These are phyloP conservation scores for Lithophane ornitopus DNA, from an alignment of 2,888 invertebrate species.

Conservation along the genomic window DNA sequence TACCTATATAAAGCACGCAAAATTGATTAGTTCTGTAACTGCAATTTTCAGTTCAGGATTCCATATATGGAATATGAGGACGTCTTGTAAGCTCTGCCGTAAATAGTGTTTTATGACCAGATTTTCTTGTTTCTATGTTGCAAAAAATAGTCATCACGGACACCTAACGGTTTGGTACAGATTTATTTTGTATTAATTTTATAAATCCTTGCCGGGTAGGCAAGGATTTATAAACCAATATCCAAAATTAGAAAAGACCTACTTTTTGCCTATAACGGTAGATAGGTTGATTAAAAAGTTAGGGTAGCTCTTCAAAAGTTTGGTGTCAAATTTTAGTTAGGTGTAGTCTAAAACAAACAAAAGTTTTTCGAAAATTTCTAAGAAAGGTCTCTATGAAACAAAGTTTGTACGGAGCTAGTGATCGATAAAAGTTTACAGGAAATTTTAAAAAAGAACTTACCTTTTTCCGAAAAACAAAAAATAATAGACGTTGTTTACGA, in stretches of 20 bases:
- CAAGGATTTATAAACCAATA: slow-evolving; percentile 1
- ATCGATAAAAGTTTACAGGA: slow-evolving; percentile 32
- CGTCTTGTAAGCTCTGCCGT: slow-evolving; percentile 21
- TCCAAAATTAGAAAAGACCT: slow-evolving; percentile 6
- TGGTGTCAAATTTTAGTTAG: not conserved
- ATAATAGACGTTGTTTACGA: slow-evolving; percentile 32
- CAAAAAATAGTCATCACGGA: slow-evolving; percentile 46
- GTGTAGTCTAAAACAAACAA: not conserved
- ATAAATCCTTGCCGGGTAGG: not conserved
- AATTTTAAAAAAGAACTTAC: slow-evolving; percentile 58
- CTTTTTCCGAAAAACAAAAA: slow-evolving; percentile 54
- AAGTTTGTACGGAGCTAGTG: slow-evolving; percentile 5
- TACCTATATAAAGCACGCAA: not conserved
- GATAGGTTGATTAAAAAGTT: not conserved
- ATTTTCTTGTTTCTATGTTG: slow-evolving; percentile 54
- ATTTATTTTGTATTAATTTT: slow-evolving; percentile 23
- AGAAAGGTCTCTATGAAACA: not conserved
- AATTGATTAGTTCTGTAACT: slow-evolving; percentile 17
- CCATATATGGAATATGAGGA: slow-evolving; percentile 44
- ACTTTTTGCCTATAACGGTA: not conserved
- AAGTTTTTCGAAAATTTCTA: not conserved
- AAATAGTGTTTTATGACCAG: slow-evolving; percentile 53
- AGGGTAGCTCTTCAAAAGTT: not conserved
- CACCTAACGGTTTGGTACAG: slow-evolving; percentile 60
- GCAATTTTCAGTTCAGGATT: slow-evolving; percentile 55